Base-by-base conservation (phyloP, 2,113 vertebrate species). In the Nerophis lumbriciformis region DNA sequence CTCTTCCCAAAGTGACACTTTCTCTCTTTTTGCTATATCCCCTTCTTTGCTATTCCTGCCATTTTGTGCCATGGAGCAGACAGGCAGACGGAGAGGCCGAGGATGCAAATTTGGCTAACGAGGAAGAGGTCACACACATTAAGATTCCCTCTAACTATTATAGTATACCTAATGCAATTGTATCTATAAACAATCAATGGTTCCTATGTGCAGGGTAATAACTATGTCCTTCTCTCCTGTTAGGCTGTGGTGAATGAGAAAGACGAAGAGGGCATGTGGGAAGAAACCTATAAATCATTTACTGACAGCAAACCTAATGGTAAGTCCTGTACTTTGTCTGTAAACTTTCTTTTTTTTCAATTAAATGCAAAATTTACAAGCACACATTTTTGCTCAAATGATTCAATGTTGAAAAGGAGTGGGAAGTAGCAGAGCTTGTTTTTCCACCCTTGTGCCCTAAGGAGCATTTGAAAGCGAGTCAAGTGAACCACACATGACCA, bases 201-300 rank as follows among this genome's bases (percentile, higher is more conserved):
- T 53, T 44, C 35, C 7, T n/a, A 11, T 28, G 39, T 37, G 1
- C 36, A 5, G 16, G 0, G 21, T 0, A 0, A 49, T 15, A 16
- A 9, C 59, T 7, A 28, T 62, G 16, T 57, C 16, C 6, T 44
- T 6, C 73, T 63, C 54, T 4, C 1, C 5, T 63, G 4, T 1
- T 63, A 90, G 82, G 60, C 68, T 10, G 71, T 74, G 1, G 87
- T 83, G 12, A 89, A 86, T 47, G 92, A 93, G 49, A 84, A 81
- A 53, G 88, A 89, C 7, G 87, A 90, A 48, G 89, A 90, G 0
- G 93, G 92, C 35, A 89, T 93, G 79, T 96, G 95, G 95, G 95
- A 97, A 21, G 95, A 96, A 85, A 93, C 91, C 0, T 97, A 95
- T 87, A 97, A 95, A 84, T 93, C 93, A 0, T 94, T 95, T 78